These are phyloP conservation scores for Xenops minutus DNA, from an alignment of 2,797 vertebrate species.

Conservation along the genomic window DNA sequence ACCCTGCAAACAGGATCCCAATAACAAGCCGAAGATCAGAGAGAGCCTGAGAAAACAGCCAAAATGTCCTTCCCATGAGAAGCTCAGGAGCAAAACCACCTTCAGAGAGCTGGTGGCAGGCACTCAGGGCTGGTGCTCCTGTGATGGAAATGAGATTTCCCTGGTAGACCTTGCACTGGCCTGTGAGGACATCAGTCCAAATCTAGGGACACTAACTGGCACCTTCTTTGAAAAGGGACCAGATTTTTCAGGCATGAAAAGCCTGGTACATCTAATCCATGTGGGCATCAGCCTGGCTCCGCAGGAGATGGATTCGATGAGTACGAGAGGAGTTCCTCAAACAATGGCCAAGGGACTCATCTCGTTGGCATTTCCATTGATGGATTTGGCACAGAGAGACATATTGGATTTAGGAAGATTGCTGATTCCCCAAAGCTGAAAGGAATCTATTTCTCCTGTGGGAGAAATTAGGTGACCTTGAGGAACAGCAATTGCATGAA, in stretches of 20 bases:
- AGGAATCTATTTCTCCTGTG: not conserved
- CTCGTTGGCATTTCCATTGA: not conserved
- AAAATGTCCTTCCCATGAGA: not conserved
- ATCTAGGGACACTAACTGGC: not conserved
- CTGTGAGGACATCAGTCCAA: not conserved
- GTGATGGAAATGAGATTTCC: not conserved
- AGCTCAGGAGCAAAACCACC: not conserved
- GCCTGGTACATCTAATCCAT: not conserved
- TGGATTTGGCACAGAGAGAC: not conserved
- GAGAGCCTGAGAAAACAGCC: not conserved
- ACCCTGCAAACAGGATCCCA: not conserved
- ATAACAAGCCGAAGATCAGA: not conserved
- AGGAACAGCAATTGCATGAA: not conserved
- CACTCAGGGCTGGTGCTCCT: not conserved
- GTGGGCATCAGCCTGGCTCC: not conserved
- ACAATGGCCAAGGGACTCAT: not conserved
- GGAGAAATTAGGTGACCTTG: conserved; percentile 26
- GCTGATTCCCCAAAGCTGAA: conserved; percentile 8
- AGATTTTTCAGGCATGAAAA: not conserved
- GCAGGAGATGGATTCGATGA: not conserved
- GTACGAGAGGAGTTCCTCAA: not conserved
- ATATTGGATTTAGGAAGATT: not conserved
- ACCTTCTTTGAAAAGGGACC: not conserved
- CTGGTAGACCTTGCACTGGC: not conserved
- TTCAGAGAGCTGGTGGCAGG: not conserved